Evolutionary conservation across 2,797 vertebrate genomes (phyloP).

Genomic region (Dryobates pubescens): DNA sequence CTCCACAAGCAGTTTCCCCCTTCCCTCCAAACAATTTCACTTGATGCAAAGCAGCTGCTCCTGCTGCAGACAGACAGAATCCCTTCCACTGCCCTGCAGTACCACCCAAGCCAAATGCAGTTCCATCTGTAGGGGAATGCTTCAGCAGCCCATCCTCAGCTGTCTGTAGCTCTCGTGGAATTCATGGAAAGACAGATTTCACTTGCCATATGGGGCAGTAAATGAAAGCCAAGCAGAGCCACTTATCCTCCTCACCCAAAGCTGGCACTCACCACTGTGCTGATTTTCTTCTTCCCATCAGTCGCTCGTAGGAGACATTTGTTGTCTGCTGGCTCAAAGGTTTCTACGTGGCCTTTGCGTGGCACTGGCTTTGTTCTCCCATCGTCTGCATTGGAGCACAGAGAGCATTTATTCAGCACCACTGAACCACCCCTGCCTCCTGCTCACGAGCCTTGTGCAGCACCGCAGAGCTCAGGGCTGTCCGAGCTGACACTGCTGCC

Average conservation of each 20-base stretch:
- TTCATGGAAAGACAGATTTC: neutral
- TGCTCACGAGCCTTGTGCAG: neutral
- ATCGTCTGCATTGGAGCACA: constrained; percentile 82
- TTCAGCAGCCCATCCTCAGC: neutral
- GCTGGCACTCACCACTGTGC: constrained; percentile 90
- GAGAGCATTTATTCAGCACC: neutral
- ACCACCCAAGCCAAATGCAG: neutral
- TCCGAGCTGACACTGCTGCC: neutral
- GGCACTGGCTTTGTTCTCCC: constrained; percentile 95
- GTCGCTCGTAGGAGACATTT: constrained; percentile 97
- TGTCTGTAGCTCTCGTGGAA: neutral
- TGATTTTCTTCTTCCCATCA: constrained; percentile 97
- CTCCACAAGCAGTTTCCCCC: neutral
- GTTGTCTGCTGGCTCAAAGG: constrained; percentile 92
- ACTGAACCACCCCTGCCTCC: neutral
- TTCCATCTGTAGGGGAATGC: neutral
- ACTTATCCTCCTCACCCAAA: neutral
- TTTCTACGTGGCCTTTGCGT: constrained; percentile 88
- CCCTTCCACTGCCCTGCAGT: neutral
- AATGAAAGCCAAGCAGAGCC: neutral
- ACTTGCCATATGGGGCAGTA: neutral
- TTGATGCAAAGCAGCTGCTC: neutral
- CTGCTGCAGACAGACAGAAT: too few species aligned
- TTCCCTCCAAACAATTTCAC: neutral
- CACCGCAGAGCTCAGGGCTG: neutral